These are phyloP conservation scores for Strongylocentrotus purpuratus DNA, from an alignment of 35 echinoderm and acorn worm genomes.

Conservation along the genomic window DNA sequence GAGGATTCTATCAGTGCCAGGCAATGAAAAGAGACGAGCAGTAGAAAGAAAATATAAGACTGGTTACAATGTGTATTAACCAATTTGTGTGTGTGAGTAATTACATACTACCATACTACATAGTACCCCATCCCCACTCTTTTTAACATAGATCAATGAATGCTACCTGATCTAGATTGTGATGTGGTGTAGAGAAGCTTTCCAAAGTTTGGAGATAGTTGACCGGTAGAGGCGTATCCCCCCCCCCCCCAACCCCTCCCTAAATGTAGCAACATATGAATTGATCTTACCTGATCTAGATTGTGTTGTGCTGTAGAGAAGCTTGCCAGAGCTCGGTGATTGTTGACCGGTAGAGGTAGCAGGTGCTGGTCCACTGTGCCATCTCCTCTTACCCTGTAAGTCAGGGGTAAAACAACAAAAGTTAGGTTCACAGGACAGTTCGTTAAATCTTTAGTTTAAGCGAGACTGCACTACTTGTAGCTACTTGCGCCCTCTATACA, in stretches of 20 bases:
- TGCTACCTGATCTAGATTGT: background rate
- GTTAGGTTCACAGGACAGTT: too few relatives aligned
- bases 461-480: too few relatives aligned
- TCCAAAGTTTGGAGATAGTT: background rate
- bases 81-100: too few relatives aligned
- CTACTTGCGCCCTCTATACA: too few relatives aligned
- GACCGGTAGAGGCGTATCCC: too few relatives aligned
- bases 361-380: conserved; percentile 89
- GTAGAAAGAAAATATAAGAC: too few relatives aligned
- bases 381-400: conserved; percentile 76
- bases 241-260: background rate
- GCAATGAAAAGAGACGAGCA: too few relatives aligned
- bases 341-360: conserved; percentile 28
- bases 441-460: too few relatives aligned
- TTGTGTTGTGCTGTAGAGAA: conserved; percentile 78
- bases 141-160: conserved; percentile 57
- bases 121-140: conserved; percentile 91
- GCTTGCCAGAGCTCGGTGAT: conserved; percentile 54
- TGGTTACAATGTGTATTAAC: too few relatives aligned
- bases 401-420: background rate
- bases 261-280: background rate
- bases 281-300: conserved; percentile 19
- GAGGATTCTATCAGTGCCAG: too few relatives aligned
- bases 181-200: background rate
- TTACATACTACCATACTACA: too few relatives aligned